Percentiles rank a stretch among this genome's conserved stretches.
Conservation (phyloP, 1,140 invertebrate genomes). For the Notospermus geniculatus region DNA sequence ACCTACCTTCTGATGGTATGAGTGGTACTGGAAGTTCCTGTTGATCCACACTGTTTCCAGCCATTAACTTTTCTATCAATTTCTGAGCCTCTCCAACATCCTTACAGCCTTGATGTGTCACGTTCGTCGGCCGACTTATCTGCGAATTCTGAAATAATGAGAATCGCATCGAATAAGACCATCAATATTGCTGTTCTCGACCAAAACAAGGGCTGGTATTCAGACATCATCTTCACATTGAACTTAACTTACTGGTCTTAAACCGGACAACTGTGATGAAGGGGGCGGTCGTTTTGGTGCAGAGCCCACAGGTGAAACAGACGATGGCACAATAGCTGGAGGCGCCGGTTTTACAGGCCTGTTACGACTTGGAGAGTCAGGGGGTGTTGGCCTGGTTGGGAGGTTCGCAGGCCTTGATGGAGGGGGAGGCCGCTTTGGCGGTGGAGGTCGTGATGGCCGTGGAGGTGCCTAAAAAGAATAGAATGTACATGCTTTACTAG, state of each 20-base stretch:
- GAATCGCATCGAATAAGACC: too few species aligned
- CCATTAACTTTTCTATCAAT: conserved; percentile 42
- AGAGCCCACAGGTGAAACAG: not conserved
- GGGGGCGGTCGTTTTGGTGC: conserved; percentile 11
- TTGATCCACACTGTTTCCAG: not conserved
- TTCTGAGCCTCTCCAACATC: conserved; percentile 40
- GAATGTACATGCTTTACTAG: not conserved
- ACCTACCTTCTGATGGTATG: not conserved
- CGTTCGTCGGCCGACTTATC: conserved; percentile 48
- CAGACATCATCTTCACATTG: too few species aligned
- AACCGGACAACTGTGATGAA: conserved; percentile 7
- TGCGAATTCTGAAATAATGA: conserved; percentile 24
- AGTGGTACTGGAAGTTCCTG: not conserved
- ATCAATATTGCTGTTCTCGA: too few species aligned
- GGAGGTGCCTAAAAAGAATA: conserved; percentile 10
- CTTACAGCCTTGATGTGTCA: conserved; percentile 37
- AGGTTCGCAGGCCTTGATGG: conserved; percentile 28
- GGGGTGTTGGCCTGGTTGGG: conserved; percentile 21
- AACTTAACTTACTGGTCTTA: not conserved
- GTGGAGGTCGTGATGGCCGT: conserved; percentile 40
- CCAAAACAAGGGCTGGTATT: too few species aligned
- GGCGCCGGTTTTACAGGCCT: conserved; percentile 17
- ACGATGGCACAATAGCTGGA: not conserved
- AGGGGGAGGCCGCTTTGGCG: conserved; percentile 39
- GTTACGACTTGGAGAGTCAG: conserved; percentile 33